Base-by-base conservation (phyloP, 2,888 invertebrate genomes). In the Uloborus plumipes region DNA sequence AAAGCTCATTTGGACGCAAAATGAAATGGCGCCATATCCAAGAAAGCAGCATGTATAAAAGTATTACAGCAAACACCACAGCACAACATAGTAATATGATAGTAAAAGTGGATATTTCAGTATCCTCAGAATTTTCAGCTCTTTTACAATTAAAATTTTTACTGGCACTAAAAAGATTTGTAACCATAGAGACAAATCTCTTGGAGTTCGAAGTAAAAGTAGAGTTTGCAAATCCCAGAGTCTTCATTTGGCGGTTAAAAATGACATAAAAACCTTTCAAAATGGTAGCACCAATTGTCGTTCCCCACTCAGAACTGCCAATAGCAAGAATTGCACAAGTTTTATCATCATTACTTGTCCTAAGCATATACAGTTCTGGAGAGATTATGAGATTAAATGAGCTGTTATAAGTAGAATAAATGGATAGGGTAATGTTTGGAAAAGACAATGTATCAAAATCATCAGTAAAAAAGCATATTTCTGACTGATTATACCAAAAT, bases 211-310 rank as follows among this genome's bases (percentile, higher is more conserved):
- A 49, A 15, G 53, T 61, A 79, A 89, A 89, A 0, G 87, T 86
- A 0, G 88, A 87, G 74, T 88, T 86, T 1, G 88, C 89, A 87
- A 89, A 90, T 4, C 89, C 88, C 18, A 90, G 85, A 22, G 86
- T 85, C 71, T 87, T 87, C 47, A 88, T 87, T 49, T 82, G 84
- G n/a, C 89, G 87, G 79, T 90, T 89, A 87, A 89, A 90, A 47
- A 89, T 86, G 3, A 89, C 87, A 85, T 88, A 89, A 83, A 87
- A 90, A 4, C 89, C 89, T 85, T 89, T 89, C 88, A 90, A 88
- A 31, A 89, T 84, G 2, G 89, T 87, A 26, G 89, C 89, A 15
- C 90, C 89, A 14, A 89, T 85, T 3, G 89, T 88, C 31, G 88
- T 86, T 14, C 89, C 89, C 88, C 85, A 15, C 85, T 79, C 53